Evolutionary conservation across 1,140 invertebrate genomes (phyloP).

Genomic region (Pseudachorutes palmiensis): DNA sequence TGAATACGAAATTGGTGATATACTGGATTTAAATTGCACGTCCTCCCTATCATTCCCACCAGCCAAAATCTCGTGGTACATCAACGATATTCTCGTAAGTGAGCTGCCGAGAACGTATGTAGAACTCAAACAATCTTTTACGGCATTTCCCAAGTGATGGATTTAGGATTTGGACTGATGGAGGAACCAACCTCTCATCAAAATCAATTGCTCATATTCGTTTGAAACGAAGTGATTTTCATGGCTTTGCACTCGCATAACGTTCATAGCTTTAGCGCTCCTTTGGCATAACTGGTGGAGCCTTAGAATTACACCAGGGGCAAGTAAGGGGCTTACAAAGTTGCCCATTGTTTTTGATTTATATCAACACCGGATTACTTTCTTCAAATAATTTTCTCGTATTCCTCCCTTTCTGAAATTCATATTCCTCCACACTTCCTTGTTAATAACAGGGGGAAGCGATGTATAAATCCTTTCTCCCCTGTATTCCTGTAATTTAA

Average conservation of each 20-base stretch:
- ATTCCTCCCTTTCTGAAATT: neutral
- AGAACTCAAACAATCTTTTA: neutral
- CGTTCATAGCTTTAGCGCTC: too few relatives aligned
- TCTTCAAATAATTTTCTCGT: too few relatives aligned
- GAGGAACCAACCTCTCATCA: too few relatives aligned
- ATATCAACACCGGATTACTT: conserved; percentile 25
- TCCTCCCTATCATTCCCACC: conserved; percentile 69
- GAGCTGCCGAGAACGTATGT: neutral
- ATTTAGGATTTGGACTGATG: too few relatives aligned
- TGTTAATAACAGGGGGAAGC: conserved; percentile 7
- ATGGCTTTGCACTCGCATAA: too few relatives aligned
- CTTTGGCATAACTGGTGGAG: too few relatives aligned
- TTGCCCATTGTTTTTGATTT: conserved; percentile 32
- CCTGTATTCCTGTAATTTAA: neutral
- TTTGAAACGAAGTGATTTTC: too few relatives aligned
- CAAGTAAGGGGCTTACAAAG: too few relatives aligned
- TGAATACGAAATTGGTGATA: conserved; percentile 64
- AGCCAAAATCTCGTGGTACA: conserved; percentile 67
- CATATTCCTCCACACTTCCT: conserved; percentile 12
- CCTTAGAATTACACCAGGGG: too few relatives aligned
- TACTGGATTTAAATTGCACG: conserved; percentile 71
- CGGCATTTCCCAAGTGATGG: too few relatives aligned
- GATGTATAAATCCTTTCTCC: neutral
- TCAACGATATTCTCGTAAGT: conserved; percentile 68
- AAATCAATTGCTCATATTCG: too few relatives aligned